Percentiles rank a stretch among this genome's conserved stretches.
Conservation (phyloP, 2,113 vertebrate species). For the Rhodinocichla rosea region DNA sequence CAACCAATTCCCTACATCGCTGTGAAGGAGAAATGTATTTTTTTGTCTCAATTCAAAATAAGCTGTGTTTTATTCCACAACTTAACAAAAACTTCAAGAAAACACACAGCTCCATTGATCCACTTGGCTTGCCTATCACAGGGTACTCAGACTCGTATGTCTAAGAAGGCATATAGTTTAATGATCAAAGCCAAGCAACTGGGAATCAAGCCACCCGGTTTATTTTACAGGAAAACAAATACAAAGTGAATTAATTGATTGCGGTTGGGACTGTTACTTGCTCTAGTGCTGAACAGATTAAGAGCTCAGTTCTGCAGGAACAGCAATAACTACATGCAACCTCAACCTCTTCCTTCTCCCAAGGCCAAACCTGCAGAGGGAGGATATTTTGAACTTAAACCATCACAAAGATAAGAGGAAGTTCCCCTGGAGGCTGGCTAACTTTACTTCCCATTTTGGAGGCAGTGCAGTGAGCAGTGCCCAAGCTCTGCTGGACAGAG, state of each 20-base stretch:
- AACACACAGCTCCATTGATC: slow-evolving; percentile 12
- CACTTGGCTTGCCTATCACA: neutral
- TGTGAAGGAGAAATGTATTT: neutral
- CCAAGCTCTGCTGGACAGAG: neutral
- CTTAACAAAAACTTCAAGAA: neutral
- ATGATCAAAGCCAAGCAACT: neutral
- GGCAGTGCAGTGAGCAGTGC: neutral
- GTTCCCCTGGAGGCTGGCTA: neutral
- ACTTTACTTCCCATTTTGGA: neutral
- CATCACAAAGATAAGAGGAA: neutral
- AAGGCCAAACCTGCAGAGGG: neutral
- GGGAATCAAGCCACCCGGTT: slow-evolving; percentile 1
- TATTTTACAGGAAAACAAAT: neutral
- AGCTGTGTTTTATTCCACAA: slow-evolving; percentile 3
- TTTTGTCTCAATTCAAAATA: neutral
- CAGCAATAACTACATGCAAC: neutral
- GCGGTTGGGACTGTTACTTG: neutral
- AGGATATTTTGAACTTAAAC: neutral
- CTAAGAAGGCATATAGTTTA: neutral
- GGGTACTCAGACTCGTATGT: neutral
- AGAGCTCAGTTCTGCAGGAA: neutral
- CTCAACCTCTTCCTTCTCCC: neutral
- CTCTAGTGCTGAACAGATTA: neutral
- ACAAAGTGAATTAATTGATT: neutral
- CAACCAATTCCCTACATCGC: neutral